These are phyloP conservation scores for Exephanes ischioxanthus DNA, from an alignment of 2,888 invertebrate genomes.

Conservation along the genomic window DNA sequence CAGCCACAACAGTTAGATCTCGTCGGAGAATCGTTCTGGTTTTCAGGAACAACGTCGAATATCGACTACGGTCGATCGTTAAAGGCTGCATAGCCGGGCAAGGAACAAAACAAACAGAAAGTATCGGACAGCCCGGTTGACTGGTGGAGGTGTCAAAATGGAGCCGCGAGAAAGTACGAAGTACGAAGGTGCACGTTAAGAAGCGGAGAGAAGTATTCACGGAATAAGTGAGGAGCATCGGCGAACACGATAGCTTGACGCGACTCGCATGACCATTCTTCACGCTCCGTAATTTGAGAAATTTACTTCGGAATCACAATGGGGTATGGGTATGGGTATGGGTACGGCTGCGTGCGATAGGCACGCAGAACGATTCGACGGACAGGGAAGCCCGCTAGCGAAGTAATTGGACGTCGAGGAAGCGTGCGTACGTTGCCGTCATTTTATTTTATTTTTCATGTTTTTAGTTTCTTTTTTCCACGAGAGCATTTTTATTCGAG, in stretches of 20 bases:
- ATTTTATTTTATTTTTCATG: constrained; percentile 33
- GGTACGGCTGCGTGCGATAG: background rate
- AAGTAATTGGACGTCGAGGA: constrained; percentile 67
- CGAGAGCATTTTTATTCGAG: constrained; percentile 50
- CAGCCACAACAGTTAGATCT: constrained; percentile 41
- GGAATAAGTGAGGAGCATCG: constrained; percentile 43
- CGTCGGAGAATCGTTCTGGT: background rate
- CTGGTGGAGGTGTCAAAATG: constrained; percentile 53
- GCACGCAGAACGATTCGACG: constrained; percentile 45
- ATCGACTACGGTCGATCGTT: background rate
- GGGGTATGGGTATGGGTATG: constrained; percentile 40
- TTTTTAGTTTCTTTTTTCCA: constrained; percentile 24
- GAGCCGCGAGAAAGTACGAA: constrained; percentile 62
- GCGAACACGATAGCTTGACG: constrained; percentile 39
- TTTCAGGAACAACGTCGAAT: constrained; percentile 11
- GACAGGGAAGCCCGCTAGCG: constrained; percentile 55
- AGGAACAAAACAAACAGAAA: constrained; percentile 28
- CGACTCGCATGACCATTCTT: constrained; percentile 67
- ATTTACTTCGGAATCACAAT: constrained; percentile 67
- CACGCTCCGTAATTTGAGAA: constrained; percentile 68
- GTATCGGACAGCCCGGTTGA: constrained; percentile 17
- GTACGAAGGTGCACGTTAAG: constrained; percentile 68
- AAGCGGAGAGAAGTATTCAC: constrained; percentile 51
- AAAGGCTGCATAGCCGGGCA: background rate
- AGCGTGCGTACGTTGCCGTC: constrained; percentile 56